These are phyloP conservation scores for Andrena flavipes DNA, from an alignment of 2,888 invertebrate species.

Conservation along the genomic window DNA sequence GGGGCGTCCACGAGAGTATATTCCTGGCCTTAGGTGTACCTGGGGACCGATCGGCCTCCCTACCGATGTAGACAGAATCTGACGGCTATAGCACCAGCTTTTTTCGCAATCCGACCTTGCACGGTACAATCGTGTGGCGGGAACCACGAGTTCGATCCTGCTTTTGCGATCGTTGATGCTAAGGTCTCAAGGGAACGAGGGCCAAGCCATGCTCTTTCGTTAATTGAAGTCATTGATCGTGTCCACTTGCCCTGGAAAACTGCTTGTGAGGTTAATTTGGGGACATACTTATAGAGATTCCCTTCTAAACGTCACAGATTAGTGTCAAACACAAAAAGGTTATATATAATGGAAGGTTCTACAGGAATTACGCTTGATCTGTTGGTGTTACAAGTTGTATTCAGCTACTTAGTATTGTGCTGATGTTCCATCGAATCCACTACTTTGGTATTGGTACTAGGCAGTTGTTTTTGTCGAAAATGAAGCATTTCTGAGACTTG, in stretches of 20 bases:
- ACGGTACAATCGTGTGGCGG: conserved; percentile 28
- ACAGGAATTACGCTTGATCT: too few relatives aligned
- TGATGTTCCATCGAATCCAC: too few relatives aligned
- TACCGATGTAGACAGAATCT: conserved; percentile 44
- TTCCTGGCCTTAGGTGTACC: conserved; percentile 74
- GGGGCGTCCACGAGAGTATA: conserved; percentile 69
- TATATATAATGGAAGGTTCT: too few relatives aligned
- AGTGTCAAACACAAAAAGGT: too few relatives aligned
- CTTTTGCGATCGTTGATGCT: conserved; percentile 7
- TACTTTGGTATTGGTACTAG: too few relatives aligned
- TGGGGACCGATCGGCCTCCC: conserved; percentile 65
- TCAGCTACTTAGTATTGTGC: too few relatives aligned
- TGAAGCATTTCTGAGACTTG: too few relatives aligned
- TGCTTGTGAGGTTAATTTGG: not conserved
- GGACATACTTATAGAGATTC: not conserved
- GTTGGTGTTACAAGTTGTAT: too few relatives aligned
- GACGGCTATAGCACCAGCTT: conserved; percentile 39
- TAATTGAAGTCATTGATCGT: conserved; percentile 16
- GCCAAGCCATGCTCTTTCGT: conserved; percentile 24
- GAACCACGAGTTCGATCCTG: not conserved
- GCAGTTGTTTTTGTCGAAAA: too few relatives aligned
- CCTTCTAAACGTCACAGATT: too few relatives aligned
- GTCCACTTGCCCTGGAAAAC: not conserved
- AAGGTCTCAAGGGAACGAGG: not conserved
- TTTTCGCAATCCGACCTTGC: conserved; percentile 71